These are phyloP conservation scores for Callaeas wilsoni DNA, from an alignment of 2,113 vertebrate species.

Conservation along the genomic window DNA sequence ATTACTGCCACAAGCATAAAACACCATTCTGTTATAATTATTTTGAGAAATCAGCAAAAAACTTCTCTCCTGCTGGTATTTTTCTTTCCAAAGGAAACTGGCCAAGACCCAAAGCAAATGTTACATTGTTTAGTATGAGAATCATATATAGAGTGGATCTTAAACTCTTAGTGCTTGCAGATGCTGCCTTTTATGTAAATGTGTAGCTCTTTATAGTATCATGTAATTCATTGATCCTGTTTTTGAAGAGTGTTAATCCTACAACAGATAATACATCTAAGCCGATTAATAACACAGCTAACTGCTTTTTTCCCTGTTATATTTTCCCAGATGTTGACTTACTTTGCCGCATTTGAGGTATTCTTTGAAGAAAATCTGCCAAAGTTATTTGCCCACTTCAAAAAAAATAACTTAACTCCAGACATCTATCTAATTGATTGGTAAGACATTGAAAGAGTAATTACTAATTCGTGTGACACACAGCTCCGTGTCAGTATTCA, in stretches of 20 bases:
- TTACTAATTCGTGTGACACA: background rate
- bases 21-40: background rate
- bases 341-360: conserved; percentile 95
- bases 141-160: background rate
- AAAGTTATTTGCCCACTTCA: conserved; percentile 96
- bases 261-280: background rate
- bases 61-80: background rate
- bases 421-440: conserved; percentile 98
- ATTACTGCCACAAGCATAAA: background rate
- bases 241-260: background rate
- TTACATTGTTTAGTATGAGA: background rate
- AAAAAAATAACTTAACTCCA: conserved; percentile 91
- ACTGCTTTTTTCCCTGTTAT: background rate
- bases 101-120: background rate
- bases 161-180: background rate
- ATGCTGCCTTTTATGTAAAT: background rate
- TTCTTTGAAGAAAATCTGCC: conserved; percentile 98
- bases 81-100: background rate
- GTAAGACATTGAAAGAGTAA: conserved; percentile 68
- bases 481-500: background rate
- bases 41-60: background rate
- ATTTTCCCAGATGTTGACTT: conserved; percentile 88
- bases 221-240: background rate
- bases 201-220: background rate
- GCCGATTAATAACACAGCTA: background rate